phyloP scores from a whole-genome alignment of 2,888 invertebrate genomes.

The Metallyticus violacea region DNA sequence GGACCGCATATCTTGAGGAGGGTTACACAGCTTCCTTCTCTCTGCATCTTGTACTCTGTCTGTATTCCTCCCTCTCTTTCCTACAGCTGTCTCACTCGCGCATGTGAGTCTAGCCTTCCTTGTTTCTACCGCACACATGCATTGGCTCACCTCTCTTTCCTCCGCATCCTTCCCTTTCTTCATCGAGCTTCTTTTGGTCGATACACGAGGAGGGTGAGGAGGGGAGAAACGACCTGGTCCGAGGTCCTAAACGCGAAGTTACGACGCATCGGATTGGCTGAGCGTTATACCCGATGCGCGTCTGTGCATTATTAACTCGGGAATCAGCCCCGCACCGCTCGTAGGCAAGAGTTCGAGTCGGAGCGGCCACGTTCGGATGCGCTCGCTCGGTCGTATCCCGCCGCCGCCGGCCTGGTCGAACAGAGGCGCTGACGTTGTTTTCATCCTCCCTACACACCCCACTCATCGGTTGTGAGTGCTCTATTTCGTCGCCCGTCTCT shows the following conservation, averaged over 20 bases:
- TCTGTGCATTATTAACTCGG: slow-evolving; percentile 34
- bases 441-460: neutral
- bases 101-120: neutral
- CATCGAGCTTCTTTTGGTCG: slow-evolving; percentile 30
- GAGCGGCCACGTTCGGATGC: neutral
- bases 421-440: neutral
- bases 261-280: slow-evolving; percentile 29
- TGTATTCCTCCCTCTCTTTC: neutral
- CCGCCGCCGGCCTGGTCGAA: too few relatives aligned
- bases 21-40: neutral
- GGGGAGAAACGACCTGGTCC: slow-evolving; percentile 5
- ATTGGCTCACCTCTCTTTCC: neutral
- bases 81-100: neutral
- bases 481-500: too few relatives aligned
- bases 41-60: neutral
- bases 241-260: slow-evolving; percentile 26
- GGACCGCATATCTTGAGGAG: neutral
- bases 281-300: slow-evolving; percentile 13
- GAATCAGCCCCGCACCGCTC: slow-evolving; percentile 22
- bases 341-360: neutral
- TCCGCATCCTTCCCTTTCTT: neutral
- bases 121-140: neutral
- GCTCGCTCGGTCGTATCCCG: too few relatives aligned
- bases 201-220: slow-evolving; percentile 27
- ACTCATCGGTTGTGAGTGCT: neutral